Evolutionary conservation across 2,797 vertebrate genomes (phyloP), one percentile per base, ranked within the genome.

Genomic region (Sphenodon punctatus): DNA sequence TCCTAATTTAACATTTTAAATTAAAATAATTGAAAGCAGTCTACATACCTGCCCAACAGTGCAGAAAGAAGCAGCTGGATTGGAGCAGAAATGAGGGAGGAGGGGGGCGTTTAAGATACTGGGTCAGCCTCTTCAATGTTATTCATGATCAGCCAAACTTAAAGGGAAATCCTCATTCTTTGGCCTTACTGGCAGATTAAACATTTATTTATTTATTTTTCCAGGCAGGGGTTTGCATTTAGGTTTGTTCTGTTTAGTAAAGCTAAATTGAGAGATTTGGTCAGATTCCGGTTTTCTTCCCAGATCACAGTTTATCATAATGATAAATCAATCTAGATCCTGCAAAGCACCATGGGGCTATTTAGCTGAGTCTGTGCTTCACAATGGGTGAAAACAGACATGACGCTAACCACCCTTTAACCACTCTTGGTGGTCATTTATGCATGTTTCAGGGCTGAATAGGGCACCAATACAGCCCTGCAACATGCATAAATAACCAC

Each of bases 321-420:
- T 85, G 83, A 60, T 43, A 60, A 69, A 85, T 25, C 10, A 36
- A 81, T 83, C 79, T 64, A 7, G 43, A 66, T 79, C 68, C 9
- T 75, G 15, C 17, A 36, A 75, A 80, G 17, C 15, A 64, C 27
- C 67, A 10, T 53, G n/a, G n/a, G 46, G 74, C 76, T 5, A 11
- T 58, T 22, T 43, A 58, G 64, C 27, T 20, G 20, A 14, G n/a
- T 61, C n/a, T n/a, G 63, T 88, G 15, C 49, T 80, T 85, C 58
- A n/a, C n/a, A n/a, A n/a, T n/a, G n/a, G n/a, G n/a, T n/a, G n/a
- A n/a, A n/a, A n/a, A n/a, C n/a, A n/a, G n/a, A n/a, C n/a, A n/a
- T n/a, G n/a, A n/a, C n/a, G n/a, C n/a, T n/a, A n/a, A n/a, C n/a
- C n/a, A n/a, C n/a, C n/a, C n/a, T n/a, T n/a, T n/a, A n/a, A n/a